phyloP scores from a whole-genome alignment of 2,888 invertebrate species.

The Choristoneura rosaceana region DNA sequence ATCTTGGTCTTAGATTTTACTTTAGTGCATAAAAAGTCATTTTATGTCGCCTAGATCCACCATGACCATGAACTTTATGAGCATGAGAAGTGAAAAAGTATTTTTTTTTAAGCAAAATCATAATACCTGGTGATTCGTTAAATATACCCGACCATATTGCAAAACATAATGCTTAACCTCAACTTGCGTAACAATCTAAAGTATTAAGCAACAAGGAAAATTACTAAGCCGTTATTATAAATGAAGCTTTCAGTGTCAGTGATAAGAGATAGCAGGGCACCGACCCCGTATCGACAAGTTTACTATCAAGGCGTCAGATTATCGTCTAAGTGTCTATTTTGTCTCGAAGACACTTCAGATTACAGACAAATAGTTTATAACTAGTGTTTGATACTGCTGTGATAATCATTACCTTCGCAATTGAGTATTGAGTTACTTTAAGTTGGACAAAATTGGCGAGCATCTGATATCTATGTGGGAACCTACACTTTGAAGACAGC shows the following conservation, averaged over 20 bases:
- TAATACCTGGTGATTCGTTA: no score
- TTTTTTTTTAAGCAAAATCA: no score
- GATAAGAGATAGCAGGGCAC: conserved; percentile 66
- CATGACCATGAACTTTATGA: no score
- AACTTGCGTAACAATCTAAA: conserved; percentile 29
- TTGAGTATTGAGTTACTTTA: background rate
- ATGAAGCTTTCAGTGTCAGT: conserved; percentile 72
- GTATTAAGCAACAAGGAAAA: conserved; percentile 37
- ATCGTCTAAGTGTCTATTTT: conserved; percentile 49
- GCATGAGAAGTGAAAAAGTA: no score
- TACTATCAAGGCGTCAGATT: conserved; percentile 76
- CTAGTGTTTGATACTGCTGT: conserved; percentile 28
- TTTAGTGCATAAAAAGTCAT: no score
- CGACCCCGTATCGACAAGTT: conserved; percentile 77
- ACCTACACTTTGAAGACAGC: no score
- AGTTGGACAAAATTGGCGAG: background rate
- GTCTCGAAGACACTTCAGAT: conserved; percentile 51
- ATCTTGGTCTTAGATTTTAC: no score
- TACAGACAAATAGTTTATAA: conserved; percentile 38
- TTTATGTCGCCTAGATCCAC: no score
- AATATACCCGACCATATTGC: background rate
- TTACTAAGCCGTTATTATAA: conserved; percentile 36
- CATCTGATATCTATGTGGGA: background rate
- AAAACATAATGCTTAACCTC: background rate
- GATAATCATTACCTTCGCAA: background rate